These are phyloP conservation scores for Eulemur macaco DNA, from an alignment of 2,113 vertebrate species.

Conservation along the genomic window DNA sequence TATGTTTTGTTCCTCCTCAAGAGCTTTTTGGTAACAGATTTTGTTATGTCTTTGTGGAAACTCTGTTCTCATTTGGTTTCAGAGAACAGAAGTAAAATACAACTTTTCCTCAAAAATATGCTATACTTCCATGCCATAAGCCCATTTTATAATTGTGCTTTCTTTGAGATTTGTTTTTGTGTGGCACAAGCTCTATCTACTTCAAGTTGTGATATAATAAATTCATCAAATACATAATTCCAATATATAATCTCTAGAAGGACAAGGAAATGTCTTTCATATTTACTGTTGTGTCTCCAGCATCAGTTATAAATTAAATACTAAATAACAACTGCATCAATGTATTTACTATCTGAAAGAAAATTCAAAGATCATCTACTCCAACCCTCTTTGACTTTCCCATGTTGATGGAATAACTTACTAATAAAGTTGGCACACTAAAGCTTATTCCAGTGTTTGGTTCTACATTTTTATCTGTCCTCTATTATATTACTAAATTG, in stretches of 20 bases:
- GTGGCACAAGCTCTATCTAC: neutral
- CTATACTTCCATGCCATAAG: neutral
- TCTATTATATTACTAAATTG: neutral
- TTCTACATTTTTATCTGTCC: neutral
- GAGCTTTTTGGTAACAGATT: neutral
- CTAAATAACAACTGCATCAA: neutral
- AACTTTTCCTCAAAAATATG: neutral
- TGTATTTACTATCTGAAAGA: constrained; percentile 14
- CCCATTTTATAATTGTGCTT: neutral
- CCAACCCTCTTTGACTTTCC: neutral
- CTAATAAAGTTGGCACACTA: neutral
- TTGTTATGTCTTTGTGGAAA: neutral
- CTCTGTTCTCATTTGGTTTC: neutral
- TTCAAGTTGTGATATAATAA: neutral
- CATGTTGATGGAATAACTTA: neutral
- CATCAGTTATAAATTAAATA: neutral
- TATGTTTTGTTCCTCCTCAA: neutral
- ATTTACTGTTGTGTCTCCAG: neutral
- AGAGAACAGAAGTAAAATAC: constrained; percentile 18
- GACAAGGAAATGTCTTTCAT: neutral
- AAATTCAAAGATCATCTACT: neutral
- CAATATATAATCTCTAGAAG: neutral
- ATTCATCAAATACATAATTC: neutral
- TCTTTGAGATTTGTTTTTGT: neutral
- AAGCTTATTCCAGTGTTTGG: neutral